Conservation (phyloP, 92 coral and sea anemone genomes). For the Porites evermanni region DNA sequence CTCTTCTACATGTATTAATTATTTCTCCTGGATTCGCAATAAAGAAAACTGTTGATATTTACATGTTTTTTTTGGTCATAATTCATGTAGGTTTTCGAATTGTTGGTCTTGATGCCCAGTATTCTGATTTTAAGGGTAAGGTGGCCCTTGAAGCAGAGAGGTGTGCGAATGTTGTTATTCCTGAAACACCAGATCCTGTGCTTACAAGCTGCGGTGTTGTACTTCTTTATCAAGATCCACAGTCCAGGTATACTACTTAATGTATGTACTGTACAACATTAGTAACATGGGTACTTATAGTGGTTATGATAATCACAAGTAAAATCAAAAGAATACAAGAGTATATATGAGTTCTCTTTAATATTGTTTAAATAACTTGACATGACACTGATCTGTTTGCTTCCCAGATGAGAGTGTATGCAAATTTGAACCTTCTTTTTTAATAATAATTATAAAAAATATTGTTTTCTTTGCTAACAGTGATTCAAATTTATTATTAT, state of each 20-base stretch:
- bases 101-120: conserved; percentile 89
- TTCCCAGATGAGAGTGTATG: too few species aligned
- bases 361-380: too few species aligned
- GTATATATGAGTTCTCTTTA: too few species aligned
- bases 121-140: conserved; percentile 78
- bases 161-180: conserved; percentile 81
- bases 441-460: too few species aligned
- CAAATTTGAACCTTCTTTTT: too few species aligned
- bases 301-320: too few species aligned
- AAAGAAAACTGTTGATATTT: background rate
- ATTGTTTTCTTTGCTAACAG: too few species aligned
- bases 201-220: conserved; percentile 98
- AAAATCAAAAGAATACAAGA: too few species aligned
- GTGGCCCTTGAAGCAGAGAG: conserved; percentile 82
- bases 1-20: too few species aligned
- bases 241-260: conserved; percentile 47
- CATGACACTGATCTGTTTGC: too few species aligned
- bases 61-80: background rate
- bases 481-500: background rate
- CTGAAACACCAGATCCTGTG: conserved; percentile 87
- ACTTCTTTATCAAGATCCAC: conserved; percentile 69
- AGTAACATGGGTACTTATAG: too few species aligned
- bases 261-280: background rate
- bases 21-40: background rate
- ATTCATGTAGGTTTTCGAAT: conserved; percentile 77